These are phyloP conservation scores for Ramphastos sulfuratus DNA, from an alignment of 2,113 vertebrate species.

Conservation along the genomic window DNA sequence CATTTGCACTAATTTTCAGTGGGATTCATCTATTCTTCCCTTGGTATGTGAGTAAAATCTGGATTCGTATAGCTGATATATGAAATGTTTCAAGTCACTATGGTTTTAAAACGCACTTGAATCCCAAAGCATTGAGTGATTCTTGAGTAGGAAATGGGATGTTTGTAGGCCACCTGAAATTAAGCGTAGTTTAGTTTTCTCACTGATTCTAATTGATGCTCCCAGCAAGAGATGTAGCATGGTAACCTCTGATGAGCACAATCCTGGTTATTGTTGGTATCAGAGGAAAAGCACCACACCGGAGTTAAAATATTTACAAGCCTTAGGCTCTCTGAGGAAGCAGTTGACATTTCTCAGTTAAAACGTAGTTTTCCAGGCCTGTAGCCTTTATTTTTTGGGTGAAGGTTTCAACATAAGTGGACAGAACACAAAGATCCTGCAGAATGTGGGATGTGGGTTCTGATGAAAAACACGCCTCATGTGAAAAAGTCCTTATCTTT, in stretches of 20 bases:
- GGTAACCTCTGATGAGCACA: background rate
- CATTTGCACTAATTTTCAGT: background rate
- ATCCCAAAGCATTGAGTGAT: background rate
- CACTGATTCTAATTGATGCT: background rate
- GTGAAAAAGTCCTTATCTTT: conserved; percentile 13
- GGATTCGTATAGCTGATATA: background rate
- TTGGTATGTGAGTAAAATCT: background rate
- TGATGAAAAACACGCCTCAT: background rate
- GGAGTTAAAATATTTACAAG: conserved; percentile 17
- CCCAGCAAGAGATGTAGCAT: background rate
- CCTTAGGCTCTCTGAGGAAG: background rate
- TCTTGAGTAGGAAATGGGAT: background rate
- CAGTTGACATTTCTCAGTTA: background rate
- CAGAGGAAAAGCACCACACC: background rate
- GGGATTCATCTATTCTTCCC: background rate
- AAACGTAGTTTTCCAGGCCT: background rate
- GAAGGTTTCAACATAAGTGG: background rate
- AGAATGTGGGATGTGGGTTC: background rate
- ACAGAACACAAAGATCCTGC: background rate
- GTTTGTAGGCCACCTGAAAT: background rate
- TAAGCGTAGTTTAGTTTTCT: background rate
- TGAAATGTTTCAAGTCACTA: background rate
- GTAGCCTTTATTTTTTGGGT: background rate
- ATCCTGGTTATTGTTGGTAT: background rate
- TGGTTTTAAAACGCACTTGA: background rate